Evolutionary conservation across 2,888 invertebrate genomes (phyloP).

Genomic region (Odontocolon sp.): DNA sequence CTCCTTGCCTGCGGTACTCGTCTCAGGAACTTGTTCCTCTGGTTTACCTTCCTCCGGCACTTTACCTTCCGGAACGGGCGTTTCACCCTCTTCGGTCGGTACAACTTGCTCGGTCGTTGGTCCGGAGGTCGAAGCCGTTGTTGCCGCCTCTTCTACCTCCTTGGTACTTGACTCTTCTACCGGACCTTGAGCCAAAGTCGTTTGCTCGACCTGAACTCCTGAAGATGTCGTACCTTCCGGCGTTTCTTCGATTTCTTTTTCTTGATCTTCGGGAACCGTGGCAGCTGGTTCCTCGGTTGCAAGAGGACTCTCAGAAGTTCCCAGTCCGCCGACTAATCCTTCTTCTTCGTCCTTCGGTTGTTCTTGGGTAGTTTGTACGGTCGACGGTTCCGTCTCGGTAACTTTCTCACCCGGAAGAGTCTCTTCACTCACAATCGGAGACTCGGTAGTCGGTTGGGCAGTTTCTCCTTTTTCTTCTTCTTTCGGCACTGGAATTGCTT

Average conservation of each 20-base stretch:
- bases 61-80: background rate
- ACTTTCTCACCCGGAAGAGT: conserved; percentile 29
- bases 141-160: conserved; percentile 36
- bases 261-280: background rate
- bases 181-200: too few relatives aligned
- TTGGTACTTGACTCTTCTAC: conserved; percentile 14
- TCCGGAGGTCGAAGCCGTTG: background rate
- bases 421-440: background rate
- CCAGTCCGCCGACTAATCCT: too few relatives aligned
- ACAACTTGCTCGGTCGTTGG: conserved; percentile 5
- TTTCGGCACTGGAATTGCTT: background rate
- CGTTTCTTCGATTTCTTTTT: conserved; percentile 24
- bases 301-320: conserved; percentile 31
- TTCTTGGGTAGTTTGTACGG: conserved; percentile 32
- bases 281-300: conserved; percentile 5
- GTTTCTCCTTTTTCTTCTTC: conserved; percentile 6
- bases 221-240: conserved; percentile 18
- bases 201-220: conserved; percentile 48
- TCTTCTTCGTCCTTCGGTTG: conserved; percentile 25
- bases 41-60: conserved; percentile 9
- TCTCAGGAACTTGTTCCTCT: conserved; percentile 41
- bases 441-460: background rate
- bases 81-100: conserved; percentile 29
- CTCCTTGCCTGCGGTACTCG: conserved; percentile 1
- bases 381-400: conserved; percentile 9